Evolutionary conservation across 2,888 invertebrate genomes (phyloP), one percentile per base, ranked within the genome.

Genomic region (Ennomos fuscantarius): DNA sequence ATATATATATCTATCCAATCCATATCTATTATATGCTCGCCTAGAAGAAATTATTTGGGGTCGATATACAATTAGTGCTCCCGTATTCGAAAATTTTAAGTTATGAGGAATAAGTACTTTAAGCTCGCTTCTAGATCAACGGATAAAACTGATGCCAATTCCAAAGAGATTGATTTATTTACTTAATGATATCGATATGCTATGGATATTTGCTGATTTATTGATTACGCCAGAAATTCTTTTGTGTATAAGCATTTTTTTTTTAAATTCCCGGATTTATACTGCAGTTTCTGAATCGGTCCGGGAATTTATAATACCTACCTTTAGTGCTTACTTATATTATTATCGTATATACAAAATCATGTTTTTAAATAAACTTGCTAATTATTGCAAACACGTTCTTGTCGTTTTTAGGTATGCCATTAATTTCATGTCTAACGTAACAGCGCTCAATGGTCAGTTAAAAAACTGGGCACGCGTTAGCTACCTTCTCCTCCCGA

Each of bases 401-500:
- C 55, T 56, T 55, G 60, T 60, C 64, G 48, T 31, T 62, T 64
- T 68, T 68, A 68, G 65, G 67, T 63, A 66, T 60, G 67, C 65
- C 60, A 70, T 70, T 70, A 66, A 70, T 70, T 63, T 59, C 55
- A 59, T 70, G 71, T 74, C 71, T 76, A 66, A 74, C 69, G 68
- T 73, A 73, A 74, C 63, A 74, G 61, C 69, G 74, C 76, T 74
- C 77, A 85, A 81, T 85, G 90, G 89, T 89, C 88, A 88, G 74
- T 60, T 78, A 83, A 87, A 90, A 89, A 84, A 78, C 68, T 44
- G 49, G 83, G 86, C 89, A 90, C 91, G 91, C 90, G 91, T 89
- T 86, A 77, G 79, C 73, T 72, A 70, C 63, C 72, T 59, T 46
- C 76, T 65, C 73, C 73, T 75, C 76, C 67, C 68, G 66, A 65